phyloP scores from a whole-genome alignment of 2,113 vertebrate genomes.

The Dromaius novaehollandiae region DNA sequence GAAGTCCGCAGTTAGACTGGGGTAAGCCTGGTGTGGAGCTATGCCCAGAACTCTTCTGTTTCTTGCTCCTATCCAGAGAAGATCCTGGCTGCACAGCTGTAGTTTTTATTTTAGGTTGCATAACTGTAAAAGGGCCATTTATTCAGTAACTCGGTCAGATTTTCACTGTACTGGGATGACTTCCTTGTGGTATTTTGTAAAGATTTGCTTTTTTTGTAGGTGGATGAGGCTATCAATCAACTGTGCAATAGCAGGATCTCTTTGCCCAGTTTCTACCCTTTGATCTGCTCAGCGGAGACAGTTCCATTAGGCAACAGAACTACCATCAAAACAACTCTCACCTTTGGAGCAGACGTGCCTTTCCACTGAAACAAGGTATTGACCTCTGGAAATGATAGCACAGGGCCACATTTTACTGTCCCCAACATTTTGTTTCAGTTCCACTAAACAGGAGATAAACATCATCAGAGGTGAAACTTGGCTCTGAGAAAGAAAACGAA shows the following conservation, averaged over 20 bases:
- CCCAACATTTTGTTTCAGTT: background rate
- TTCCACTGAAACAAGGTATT: background rate
- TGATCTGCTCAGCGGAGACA: background rate
- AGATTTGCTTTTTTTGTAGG: background rate
- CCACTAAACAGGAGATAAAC: background rate
- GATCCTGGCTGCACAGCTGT: constrained; percentile 36
- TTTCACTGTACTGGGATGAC: constrained; percentile 2
- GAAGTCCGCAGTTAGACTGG: background rate
- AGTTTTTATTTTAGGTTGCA: constrained; percentile 10
- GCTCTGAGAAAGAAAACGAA: background rate
- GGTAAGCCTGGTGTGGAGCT: background rate
- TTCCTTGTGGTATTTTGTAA: background rate
- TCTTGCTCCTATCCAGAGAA: background rate
- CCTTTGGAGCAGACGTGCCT: background rate
- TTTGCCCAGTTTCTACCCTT: background rate
- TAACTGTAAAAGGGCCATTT: background rate
- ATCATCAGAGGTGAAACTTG: background rate
- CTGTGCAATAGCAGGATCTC: background rate
- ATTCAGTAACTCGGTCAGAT: background rate
- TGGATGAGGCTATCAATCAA: background rate
- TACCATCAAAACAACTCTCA: background rate
- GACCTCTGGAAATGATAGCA: background rate
- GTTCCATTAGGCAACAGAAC: background rate
- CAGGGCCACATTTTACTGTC: background rate
- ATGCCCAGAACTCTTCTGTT: background rate